Evolutionary conservation across 2,888 invertebrate genomes (phyloP).

Genomic region (Flexamia atlantica): DNA sequence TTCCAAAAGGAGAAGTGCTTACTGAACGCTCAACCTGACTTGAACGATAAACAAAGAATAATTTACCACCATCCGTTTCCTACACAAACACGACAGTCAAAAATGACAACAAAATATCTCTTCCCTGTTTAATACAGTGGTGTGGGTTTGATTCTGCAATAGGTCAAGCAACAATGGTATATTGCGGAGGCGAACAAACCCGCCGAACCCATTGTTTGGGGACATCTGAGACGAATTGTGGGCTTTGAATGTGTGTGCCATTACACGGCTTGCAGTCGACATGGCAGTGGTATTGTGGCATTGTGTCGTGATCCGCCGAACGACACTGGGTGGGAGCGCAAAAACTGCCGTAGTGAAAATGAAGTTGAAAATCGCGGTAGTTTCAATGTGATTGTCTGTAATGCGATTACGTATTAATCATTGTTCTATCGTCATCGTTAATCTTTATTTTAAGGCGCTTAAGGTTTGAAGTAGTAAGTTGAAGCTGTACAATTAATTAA

Average conservation of each 20-base stretch:
- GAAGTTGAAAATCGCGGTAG: too few relatives aligned
- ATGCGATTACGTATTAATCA: too few relatives aligned
- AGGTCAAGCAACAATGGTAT: conserved; percentile 39
- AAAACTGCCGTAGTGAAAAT: too few relatives aligned
- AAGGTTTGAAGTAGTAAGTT: too few relatives aligned
- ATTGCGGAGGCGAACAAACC: conserved; percentile 38
- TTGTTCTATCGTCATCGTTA: too few relatives aligned
- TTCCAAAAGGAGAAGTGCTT: too few relatives aligned
- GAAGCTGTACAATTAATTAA: too few relatives aligned
- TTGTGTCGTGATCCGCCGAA: conserved; percentile 18
- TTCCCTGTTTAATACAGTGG: neutral
- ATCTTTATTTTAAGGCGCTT: too few relatives aligned
- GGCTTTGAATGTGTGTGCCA: conserved; percentile 32
- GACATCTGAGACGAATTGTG: conserved; percentile 45
- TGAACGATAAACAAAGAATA: too few relatives aligned
- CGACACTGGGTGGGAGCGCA: neutral
- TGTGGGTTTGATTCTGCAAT: conserved; percentile 35
- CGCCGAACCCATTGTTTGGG: neutral
- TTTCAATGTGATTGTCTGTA: too few relatives aligned
- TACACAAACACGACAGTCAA: neutral
- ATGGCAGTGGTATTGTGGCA: neutral
- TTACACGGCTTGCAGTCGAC: neutral
- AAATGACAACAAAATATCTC: neutral
- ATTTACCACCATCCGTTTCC: neutral
- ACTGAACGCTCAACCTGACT: too few relatives aligned